Conservation (phyloP, 2,797 vertebrate genomes). For the Tolypeutes matacus region DNA sequence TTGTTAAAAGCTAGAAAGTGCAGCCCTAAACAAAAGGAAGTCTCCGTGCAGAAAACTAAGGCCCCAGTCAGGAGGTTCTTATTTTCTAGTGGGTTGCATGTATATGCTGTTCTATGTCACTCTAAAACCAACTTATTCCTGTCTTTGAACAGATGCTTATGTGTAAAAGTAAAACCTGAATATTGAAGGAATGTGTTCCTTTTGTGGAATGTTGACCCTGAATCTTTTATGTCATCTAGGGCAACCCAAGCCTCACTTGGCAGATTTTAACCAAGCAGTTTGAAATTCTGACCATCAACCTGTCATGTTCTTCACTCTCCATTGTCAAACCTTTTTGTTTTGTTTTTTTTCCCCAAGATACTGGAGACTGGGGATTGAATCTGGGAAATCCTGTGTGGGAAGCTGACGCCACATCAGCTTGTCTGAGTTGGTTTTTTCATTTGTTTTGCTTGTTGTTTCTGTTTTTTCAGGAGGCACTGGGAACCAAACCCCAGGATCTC, state of each 20-base stretch:
- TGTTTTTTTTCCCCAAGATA: too few relatives aligned
- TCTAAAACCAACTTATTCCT: neutral
- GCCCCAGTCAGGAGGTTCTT: neutral
- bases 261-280: neutral
- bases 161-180: neutral
- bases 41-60: neutral
- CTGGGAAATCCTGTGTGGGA: too few relatives aligned
- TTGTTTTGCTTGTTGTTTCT: too few relatives aligned
- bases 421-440: too few relatives aligned
- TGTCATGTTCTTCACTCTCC: slow-evolving; percentile 20
- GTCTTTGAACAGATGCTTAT: neutral
- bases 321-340: slow-evolving; percentile 63
- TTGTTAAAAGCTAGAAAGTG: slow-evolving; percentile 62
- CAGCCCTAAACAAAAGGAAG: slow-evolving; percentile 24
- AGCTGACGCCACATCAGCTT: too few relatives aligned
- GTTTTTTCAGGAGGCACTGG: too few relatives aligned
- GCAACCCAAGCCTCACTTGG: neutral
- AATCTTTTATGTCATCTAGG: neutral
- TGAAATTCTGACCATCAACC: neutral
- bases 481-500: too few relatives aligned
- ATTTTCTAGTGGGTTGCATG: neutral
- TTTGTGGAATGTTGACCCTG: neutral
- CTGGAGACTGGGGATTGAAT: too few relatives aligned
- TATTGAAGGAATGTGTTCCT: neutral
- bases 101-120: neutral